Evolutionary conservation across 2,888 invertebrate genomes (phyloP), one percentile per base, ranked within the genome.

Genomic region (Acanthosepion esculentum): DNA sequence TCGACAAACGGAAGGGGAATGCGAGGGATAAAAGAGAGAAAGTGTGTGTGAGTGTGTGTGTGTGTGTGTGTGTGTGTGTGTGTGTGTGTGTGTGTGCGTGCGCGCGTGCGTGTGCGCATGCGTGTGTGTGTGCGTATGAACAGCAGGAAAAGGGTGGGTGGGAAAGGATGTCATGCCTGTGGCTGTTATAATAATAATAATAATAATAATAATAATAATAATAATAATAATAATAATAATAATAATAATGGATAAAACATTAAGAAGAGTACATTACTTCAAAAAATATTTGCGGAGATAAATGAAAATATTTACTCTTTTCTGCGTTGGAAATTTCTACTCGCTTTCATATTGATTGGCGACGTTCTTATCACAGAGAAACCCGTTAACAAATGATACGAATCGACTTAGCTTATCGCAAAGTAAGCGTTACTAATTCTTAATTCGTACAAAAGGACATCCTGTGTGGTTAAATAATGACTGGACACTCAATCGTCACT

Each of bases 211-310:
- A 78, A 78, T 78, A 78, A 78, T 78, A n/a, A 78, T 78, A 78
- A 78, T 78, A 78, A 78, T n/a, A 78, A 78, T 78, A 78, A 78
- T 78, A 78, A 78, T 78, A n/a, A 78, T 78, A 78, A 78, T 78
- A 78, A 78, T 78, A 78, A 33, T 8, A 78, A 78, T 78, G 29
- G 78, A 10, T 0, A 78, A 78, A 78, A 78, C 78, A 78, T 78
- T 12, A n/a, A 78, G 10, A n/a, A 78, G 10, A n/a, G 12, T 78
- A 78, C 78, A 33, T 33, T 78, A 5, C n/a, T 78, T 78, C n/a
- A 10, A 78, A 23, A 59, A 59, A 59, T 23, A 59, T 59, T 59
- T 59, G 59, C 59, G 23, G 59, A 23, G 59, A 59, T 59, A 23
- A 78, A 78, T 78, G 12, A 33, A 78, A 78, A 78, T 78, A 78